Conservation (phyloP, 2,888 invertebrate species). For the Peribatodes rhomboidaria region DNA sequence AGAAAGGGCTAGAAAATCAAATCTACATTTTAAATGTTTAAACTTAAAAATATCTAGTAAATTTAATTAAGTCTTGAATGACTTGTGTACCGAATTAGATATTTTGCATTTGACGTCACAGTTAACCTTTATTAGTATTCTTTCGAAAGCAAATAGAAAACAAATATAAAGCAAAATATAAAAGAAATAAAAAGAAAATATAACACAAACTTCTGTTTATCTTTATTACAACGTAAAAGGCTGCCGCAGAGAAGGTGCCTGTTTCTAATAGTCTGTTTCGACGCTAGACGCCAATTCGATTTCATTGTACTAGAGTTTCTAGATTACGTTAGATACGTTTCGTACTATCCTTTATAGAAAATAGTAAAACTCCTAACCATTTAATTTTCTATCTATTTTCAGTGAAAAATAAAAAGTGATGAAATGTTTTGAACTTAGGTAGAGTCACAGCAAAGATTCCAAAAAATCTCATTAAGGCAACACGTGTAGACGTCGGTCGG, state of each 20-base stretch:
- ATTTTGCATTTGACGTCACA: no score
- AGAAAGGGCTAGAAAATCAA: no score
- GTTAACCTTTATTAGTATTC: no score
- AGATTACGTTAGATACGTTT: constrained; percentile 4
- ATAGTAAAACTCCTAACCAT: not conserved
- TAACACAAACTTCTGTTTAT: not conserved
- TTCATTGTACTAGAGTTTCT: constrained; percentile 59
- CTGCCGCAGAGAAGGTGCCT: constrained; percentile 51
- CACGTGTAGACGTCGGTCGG: constrained; percentile 64
- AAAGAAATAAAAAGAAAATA: no score
- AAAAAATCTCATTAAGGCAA: constrained; percentile 63
- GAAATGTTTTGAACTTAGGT: no score
- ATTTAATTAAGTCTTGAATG: no score
- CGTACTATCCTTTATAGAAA: constrained; percentile 12
- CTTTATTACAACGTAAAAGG: constrained; percentile 37
- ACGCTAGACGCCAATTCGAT: constrained; percentile 64
- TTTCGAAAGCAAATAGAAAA: no score
- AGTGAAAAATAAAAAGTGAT: not conserved
- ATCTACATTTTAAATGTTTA: no score
- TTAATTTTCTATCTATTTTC: not conserved
- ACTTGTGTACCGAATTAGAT: no score
- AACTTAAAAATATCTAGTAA: no score
- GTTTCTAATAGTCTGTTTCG: constrained; percentile 70
- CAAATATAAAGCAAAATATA: no score
- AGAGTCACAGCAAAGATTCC: constrained; percentile 28